Base-by-base conservation (phyloP, 2,113 vertebrate species). In the Hypocryptadius cinnamomeus region DNA sequence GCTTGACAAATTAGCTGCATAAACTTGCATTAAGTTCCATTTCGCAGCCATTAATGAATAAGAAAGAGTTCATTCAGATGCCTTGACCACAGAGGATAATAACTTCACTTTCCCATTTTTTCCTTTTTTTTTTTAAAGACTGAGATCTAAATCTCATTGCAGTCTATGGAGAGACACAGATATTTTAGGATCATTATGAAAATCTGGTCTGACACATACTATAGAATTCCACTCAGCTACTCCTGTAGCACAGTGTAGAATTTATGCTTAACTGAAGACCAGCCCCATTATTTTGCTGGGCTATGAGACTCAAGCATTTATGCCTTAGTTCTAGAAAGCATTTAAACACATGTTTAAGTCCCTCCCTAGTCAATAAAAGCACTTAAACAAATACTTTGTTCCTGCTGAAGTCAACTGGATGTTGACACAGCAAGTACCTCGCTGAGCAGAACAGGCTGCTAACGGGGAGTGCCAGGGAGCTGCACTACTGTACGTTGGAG, bases 281-380 rank as follows among this genome's bases (percentile, higher is more conserved):
- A 70, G 42, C 13, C 51, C 72, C 48, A 56, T 68, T 87, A 85
- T 91, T 92, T 87, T 70, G 6, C 35, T 20, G 19, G 39, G 51
- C 47, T 83, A 56, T 80, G 68, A 93, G 81, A 83, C 85, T 64
- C 79, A 83, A 88, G 51, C 60, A 87, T 85, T 94, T 94, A 81
- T 77, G 71, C n/a, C 19, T 91, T 20, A 48, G 39, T 69, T 87
- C 87, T 85, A 92, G 64, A 91, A 94, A 87, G 40, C 87, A 92
- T 93, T 96, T 95, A 94, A 91, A 87, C 95, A 92, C 85, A 51
- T 79, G 54, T 68, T 85, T 51, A 91, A 95, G 93, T 89, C 89
- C 81, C 87, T 83, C 91, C 85, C 93, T 51, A 83, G 93, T 96
- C 95, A 95, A 96, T 91, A 94, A 91, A 95, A 88, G 72, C 70